phyloP scores from a whole-genome alignment of 2,888 invertebrate species.

The Ischnus inquisitorius region DNA sequence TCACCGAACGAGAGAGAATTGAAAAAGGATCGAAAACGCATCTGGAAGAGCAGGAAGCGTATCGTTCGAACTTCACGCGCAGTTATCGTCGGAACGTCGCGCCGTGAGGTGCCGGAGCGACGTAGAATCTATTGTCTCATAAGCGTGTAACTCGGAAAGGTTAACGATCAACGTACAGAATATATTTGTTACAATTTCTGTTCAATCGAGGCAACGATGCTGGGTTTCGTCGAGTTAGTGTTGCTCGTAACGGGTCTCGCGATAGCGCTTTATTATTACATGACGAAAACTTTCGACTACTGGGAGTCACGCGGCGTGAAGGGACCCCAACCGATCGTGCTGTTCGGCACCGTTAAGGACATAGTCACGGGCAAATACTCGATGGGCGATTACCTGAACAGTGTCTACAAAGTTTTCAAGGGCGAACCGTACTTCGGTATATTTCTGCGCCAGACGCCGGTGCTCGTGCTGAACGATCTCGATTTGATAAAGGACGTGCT shows the following conservation, averaged over 20 bases:
- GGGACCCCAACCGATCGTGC: conserved; percentile 79
- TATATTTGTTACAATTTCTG: not conserved
- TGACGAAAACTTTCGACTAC: conserved; percentile 81
- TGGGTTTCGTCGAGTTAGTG: conserved; percentile 42
- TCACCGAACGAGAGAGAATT: too few relatives aligned
- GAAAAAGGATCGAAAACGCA: too few relatives aligned
- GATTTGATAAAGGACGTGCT: conserved; percentile 59
- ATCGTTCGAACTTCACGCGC: too few relatives aligned
- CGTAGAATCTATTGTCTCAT: too few relatives aligned
- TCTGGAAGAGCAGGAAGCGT: too few relatives aligned
- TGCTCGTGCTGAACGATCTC: conserved; percentile 62
- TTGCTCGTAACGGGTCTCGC: conserved; percentile 84
- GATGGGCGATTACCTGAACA: conserved; percentile 47
- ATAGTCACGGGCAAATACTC: conserved; percentile 41
- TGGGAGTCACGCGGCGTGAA: conserved; percentile 84
- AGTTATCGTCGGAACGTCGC: too few relatives aligned
- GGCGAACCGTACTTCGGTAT: conserved; percentile 81
- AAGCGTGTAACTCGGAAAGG: too few relatives aligned
- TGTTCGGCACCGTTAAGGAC: conserved; percentile 82
- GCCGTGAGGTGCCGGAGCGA: too few relatives aligned
- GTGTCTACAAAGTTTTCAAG: conserved; percentile 57
- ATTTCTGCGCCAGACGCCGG: conserved; percentile 69
- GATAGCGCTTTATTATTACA: conserved; percentile 73
- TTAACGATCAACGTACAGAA: too few relatives aligned
- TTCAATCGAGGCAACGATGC: conserved; percentile 52